Evolutionary conservation across 2,888 invertebrate genomes (phyloP), one percentile per base, ranked within the genome.

Genomic region (Eilema griseolum): DNA sequence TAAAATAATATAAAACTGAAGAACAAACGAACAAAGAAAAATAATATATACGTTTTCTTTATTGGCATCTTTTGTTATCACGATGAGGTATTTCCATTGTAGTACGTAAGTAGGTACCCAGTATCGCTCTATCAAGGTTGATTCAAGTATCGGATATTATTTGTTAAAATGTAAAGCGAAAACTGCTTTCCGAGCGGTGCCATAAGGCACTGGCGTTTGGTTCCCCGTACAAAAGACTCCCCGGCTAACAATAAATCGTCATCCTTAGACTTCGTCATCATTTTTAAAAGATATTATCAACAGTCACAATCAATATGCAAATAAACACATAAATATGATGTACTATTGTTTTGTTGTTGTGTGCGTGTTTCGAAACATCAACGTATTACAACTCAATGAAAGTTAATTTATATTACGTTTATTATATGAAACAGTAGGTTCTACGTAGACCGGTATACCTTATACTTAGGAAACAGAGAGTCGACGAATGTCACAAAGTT

Each of bases 251-350:
- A 67, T 70, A 70, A 70, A 64, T 61, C 59, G 46, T 46, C n/a
- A n/a, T n/a, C n/a, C n/a, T n/a, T n/a, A n/a, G n/a, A n/a, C n/a
- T n/a, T n/a, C n/a, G n/a, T n/a, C 61, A 66, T 70, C 70, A 70
- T 66, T 70, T 70, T 61, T 62, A 73, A 70, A 70, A 67, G 67
- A 73, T 73, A 59, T 31, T 68, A 56, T 62, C 67, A 26, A 62
- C 60, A 52, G 59, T 28, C 61, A 31, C 60, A 61, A 61, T 61
- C 67, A 64, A 62, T 46, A 64, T 63, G 64, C 61, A 61, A 61
- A 61, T 61, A 33, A 61, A 61, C 59, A 59, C 59, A 59, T 26
- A 24, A 59, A 26, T 59, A 52, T 52, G 52, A 52, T 52, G 52
- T n/a, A 52, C 59, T 26, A 14, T 57, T 57, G 26, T 59, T 59